These are phyloP conservation scores for Acanthosoma haemorrhoidale DNA, from an alignment of 2,888 invertebrate species.

Conservation along the genomic window DNA sequence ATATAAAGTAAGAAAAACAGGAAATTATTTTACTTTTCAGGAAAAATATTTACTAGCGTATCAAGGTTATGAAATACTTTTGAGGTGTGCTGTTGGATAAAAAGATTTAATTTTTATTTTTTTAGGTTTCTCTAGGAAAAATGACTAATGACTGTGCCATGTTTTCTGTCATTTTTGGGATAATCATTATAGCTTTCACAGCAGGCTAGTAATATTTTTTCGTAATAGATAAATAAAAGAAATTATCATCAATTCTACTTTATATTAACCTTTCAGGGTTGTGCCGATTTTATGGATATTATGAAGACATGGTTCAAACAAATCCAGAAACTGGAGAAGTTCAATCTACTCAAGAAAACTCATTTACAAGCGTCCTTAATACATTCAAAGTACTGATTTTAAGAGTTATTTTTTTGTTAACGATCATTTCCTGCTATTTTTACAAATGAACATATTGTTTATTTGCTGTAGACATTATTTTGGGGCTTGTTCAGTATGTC, in stretches of 20 bases:
- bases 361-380: slow-evolving; percentile 36
- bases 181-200: slow-evolving; percentile 57
- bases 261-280: slow-evolving; percentile 50
- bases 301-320: slow-evolving; percentile 57
- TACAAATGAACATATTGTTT: background rate
- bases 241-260: too few relatives aligned
- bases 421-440: background rate
- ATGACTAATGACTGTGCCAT: slow-evolving; percentile 62
- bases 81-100: too few relatives aligned
- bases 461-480: slow-evolving; percentile 56
- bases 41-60: background rate
- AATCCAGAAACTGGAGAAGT: slow-evolving; percentile 52
- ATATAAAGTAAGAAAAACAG: too few relatives aligned
- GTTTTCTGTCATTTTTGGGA: slow-evolving; percentile 57
- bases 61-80: too few relatives aligned
- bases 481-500: slow-evolving; percentile 67
- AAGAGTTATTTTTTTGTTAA: background rate
- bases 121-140: slow-evolving; percentile 60
- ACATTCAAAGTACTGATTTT: slow-evolving; percentile 35
- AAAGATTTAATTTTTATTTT: background rate
- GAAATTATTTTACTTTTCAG: background rate
- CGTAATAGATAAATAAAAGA: too few relatives aligned
- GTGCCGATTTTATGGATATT: slow-evolving; percentile 60
- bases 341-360: slow-evolving; percentile 53
- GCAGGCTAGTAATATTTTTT: slow-evolving; percentile 47